Base-by-base conservation (phyloP, 1,140 invertebrate species). In the Apis dorsata region DNA sequence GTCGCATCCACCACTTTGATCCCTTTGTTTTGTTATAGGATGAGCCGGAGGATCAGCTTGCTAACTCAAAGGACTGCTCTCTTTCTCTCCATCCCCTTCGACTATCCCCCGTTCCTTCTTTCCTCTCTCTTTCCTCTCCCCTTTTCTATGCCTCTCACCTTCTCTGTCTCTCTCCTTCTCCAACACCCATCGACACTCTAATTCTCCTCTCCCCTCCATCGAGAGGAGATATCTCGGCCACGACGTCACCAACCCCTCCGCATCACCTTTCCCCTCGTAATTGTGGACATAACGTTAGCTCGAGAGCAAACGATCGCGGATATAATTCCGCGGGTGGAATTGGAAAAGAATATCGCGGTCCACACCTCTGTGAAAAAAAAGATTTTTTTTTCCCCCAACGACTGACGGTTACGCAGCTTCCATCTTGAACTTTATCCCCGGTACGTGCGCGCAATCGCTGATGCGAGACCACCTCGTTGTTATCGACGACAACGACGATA, bases 391-490 rank as follows among this genome's bases (percentile, higher is more conserved):
- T 65, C 51, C 2, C 10, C 3, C 57, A 44, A 24, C 76, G 49
- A 17, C 60, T 44, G 57, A 73, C 21, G 74, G 74, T 19, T 57
- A 81, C 85, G 84, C 71, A 65, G 34, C 44, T 77, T 76, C 73
- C 53, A 65, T 17, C 34, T 15, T 49, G 49, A 80, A 91, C 90
- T 93, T 93, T 93, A 92, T 93, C 90, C 89, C 63, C 75, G 79
- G 89, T 92, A 93, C 92, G 92, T 93, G 91, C 84, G 81, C 59
- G 84, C 75, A 90, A 86, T 92, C 88, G 84, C 72, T 85, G 84
- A 88, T 88, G 87, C 62, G 21, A n/a, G 11, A n/a, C 44, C 13
- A 74, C 21, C 10, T 75, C 82, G 24, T 79, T 57, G 71, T 77
- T 87, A 85, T 76, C 83, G 86, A 85, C 74, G 83, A 83, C 71